Evolutionary conservation across 2,113 vertebrate genomes (phyloP), one percentile per base, ranked within the genome.

Genomic region (Campylomormyrus numenius): DNA sequence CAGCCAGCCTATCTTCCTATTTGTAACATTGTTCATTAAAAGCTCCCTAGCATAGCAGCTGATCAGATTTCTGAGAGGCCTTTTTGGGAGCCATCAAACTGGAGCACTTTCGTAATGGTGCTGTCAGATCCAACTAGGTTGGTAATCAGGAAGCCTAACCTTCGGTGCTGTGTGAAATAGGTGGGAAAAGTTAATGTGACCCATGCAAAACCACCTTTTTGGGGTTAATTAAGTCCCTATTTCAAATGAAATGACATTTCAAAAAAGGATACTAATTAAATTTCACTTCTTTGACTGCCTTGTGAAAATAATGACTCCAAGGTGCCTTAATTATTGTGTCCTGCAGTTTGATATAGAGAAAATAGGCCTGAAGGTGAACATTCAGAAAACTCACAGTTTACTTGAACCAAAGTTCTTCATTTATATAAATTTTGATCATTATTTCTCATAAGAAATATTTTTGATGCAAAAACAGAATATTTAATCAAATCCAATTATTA

Each of bases 41-140:
- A 95, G 94, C 95, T 95, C 94, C 94, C 94, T 91, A 94, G 94
- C 95, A 92, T 94, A 94, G 53, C 95, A 93, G 93, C 95, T 94
- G 95, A 87, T 90, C 95, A 95, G 95, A 93, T 95, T 95, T 96
- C 45, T 95, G 95, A 96, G 96, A 96, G 93, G 93, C 91, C 93
- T 93, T 96, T 96, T 95, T 94, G 95, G 95, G 96, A 96, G 93
- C 96, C 94, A 95, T 94, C 94, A 91, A 95, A 94, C 94, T 94
- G 94, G 92, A 95, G 94, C 95, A 96, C 91, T 92, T 2, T 92
- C 96, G 95, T 97, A 96, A 97, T 96, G 96, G 96, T 95, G 95
- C 93, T 95, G 94, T 95, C 94, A 92, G 95, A 95, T 93, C 94
- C 96, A 95, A 96, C 95, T 95, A 93, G 95, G 95, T 93, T 96